Base-by-base conservation (phyloP, 2,113 vertebrate genomes). In the Burhinus bistriatus region DNA sequence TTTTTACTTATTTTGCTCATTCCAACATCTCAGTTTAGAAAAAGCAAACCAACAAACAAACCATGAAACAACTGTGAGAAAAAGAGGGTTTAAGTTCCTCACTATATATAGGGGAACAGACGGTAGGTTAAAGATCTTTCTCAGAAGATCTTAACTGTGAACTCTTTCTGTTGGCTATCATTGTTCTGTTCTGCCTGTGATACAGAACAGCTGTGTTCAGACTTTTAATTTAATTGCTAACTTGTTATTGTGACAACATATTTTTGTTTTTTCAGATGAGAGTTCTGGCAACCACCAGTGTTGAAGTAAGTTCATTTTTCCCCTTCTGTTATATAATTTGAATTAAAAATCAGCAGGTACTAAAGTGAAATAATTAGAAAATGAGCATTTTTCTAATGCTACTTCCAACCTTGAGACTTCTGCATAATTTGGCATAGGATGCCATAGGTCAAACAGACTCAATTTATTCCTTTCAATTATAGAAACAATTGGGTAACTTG, bases 241-340 rank as follows among this genome's bases (percentile, higher is more conserved):
- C 9, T 59, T 61, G 9, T 78, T 87, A 47, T 42, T 64, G 8
- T 80, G 34, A 76, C 49, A 44, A 44, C 71, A 36, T 73, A 8
- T 96, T 87, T 61, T 58, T 92, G 57, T 72, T 44, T 90, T 96
- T 94, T 59, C 70, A 98, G 98, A 98, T 98, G 98, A 96, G 64
- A 51, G 55, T 97, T 90, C 89, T 97, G 95, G 61, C 96, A 84
- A 97, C 91, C 44, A 97, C 89, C 40, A 94, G 2, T 27, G 11
- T 98, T 68, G 93, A 96, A 49, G 98, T 98, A 97, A 98, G 98
- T 97, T 70, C 12, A 70, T 72, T 42, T 55, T 94, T 32, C 22
- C 73, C 20, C 29, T 76, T 76, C 40, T 83, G 14, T 77, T 83
- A 90, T 47, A 73, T 68, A 40, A 61, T 62, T 83, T 83, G 23